Base-by-base conservation (phyloP, 2,888 invertebrate species). In the Ichneumon xanthorius region DNA sequence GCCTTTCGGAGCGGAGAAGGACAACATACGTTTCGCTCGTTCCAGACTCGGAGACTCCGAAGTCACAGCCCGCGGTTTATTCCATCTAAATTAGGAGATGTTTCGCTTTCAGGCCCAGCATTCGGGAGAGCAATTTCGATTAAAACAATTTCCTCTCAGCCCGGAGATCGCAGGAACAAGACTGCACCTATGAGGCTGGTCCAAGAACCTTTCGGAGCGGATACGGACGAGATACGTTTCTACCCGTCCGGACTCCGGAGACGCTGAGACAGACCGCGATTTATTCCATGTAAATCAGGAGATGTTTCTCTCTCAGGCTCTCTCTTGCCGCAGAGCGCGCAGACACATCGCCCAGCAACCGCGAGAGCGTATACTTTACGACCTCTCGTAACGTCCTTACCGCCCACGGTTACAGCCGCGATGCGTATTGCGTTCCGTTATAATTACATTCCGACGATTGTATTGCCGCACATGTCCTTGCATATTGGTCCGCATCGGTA, bases 381-480 rank as follows among this genome's bases (percentile, higher is more conserved):
- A 76, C 61, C 65, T 58, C 72, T 78, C 80, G 86, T 82, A 82
- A 80, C 84, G 86, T 86, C 58, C 22, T 84, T 84, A 71, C 68
- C 71, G 65, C 58, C 55, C 53, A 14, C 68, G 30, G 45, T 68
- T 72, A 80, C 68, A 73, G 40, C 9, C 79, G n/a, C 72, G 70
- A 22, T 65, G 58, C 40, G 82, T 55, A 82, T 79, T 79, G 79
- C 82, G 82, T 87, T 87, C 84, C 87, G 45, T 78, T 79, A 83
- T 87, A 84, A 87, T 85, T 87, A 85, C 85, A 85, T 87, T 87
- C 87, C 77, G 50, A 76, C 75, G 86, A 75, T 71, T 72, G 55
- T 72, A 81, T 71, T 63, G 40, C 70, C 70, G 55, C 73, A 65
- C 73, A 82, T 50, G 50, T 70, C 55, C 58, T 33, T 63, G 70